Conservation (phyloP, 1,140 invertebrate genomes). For the Panulirus ornatus region DNA sequence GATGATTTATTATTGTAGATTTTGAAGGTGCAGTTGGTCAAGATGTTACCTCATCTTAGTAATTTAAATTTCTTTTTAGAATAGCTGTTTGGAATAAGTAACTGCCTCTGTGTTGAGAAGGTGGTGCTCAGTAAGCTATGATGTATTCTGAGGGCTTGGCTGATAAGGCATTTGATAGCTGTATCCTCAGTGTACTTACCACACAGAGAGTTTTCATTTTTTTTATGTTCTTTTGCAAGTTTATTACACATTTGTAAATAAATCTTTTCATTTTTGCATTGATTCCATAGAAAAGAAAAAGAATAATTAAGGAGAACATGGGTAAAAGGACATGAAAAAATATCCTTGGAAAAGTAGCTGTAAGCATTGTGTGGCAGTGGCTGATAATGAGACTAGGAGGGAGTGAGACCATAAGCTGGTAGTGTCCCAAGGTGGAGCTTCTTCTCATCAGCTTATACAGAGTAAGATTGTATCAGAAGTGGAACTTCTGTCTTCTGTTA, state of each 20-base stretch:
- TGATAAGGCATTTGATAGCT: conserved; percentile 33
- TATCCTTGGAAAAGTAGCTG: too few species aligned
- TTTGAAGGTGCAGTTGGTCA: too few species aligned
- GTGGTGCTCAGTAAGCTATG: not conserved
- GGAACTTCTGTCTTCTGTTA: not conserved
- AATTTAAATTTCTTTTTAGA: too few species aligned
- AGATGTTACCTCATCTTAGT: too few species aligned
- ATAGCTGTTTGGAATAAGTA: too few species aligned
- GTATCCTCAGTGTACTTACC: conserved; percentile 26
- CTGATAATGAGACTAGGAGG: not conserved
- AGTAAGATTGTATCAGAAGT: not conserved
- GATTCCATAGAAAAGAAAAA: too few species aligned
- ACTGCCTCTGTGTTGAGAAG: not conserved
- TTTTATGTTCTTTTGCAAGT: too few species aligned
- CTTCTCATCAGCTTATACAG: not conserved
- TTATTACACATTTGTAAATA: too few species aligned
- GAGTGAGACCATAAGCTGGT: not conserved
- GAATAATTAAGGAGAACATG: too few species aligned
- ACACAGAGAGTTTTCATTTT: not conserved
- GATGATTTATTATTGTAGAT: too few species aligned
- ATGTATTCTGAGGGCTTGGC: conserved; percentile 17
- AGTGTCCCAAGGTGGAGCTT: not conserved
- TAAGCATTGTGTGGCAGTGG: not conserved
- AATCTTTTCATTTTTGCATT: too few species aligned
- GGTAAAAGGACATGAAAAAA: too few species aligned